Evolutionary conservation across 2,113 vertebrate genomes (phyloP).

Genomic region (Merops nubicus): DNA sequence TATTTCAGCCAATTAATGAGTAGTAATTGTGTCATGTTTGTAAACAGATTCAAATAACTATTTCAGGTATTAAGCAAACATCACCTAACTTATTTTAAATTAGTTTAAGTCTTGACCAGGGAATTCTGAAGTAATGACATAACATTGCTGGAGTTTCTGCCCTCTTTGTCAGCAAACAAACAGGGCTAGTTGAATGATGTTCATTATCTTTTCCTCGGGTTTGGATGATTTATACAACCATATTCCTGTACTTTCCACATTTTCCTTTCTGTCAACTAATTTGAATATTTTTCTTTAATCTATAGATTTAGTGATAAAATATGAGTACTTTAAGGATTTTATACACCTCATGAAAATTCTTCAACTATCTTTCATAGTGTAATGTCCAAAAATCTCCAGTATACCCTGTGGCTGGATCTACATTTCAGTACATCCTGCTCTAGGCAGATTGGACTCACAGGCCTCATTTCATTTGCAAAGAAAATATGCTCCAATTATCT

Average conservation of each 20-base stretch:
- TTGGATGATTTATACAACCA: neutral
- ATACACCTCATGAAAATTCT: neutral
- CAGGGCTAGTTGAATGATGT: neutral
- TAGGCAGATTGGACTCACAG: neutral
- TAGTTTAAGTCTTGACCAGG: neutral
- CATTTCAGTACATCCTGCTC: neutral
- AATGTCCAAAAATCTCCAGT: constrained; percentile 5
- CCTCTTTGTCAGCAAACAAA: neutral
- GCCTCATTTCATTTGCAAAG: constrained; percentile 11
- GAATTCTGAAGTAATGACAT: neutral
- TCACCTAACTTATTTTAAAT: neutral
- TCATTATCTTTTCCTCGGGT: neutral
- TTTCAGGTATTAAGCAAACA: neutral
- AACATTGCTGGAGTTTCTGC: neutral
- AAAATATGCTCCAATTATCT: constrained; percentile 5
- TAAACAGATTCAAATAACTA: neutral
- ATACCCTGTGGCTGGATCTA: neutral
- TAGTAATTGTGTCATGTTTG: neutral
- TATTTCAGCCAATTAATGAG: neutral
- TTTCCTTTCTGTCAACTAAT: neutral
- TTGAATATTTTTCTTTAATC: constrained; percentile 1
- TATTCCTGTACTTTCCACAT: neutral
- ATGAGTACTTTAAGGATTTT: neutral
- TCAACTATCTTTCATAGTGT: neutral
- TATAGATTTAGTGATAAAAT: neutral